Percentiles rank a stretch among this genome's conserved stretches.
Conservation (phyloP, 2,888 invertebrate genomes). For the Hemaris fuciformis region DNA sequence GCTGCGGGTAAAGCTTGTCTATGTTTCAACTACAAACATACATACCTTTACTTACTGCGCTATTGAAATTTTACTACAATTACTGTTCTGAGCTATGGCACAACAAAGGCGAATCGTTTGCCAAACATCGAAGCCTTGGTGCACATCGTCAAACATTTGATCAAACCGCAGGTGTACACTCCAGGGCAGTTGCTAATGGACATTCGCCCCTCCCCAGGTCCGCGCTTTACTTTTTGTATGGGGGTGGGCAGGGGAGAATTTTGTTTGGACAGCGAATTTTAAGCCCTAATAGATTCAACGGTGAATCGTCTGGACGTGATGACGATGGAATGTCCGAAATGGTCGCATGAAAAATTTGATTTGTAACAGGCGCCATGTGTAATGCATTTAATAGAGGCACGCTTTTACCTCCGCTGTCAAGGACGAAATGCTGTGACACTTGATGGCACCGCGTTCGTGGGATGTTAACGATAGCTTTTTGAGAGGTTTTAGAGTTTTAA, state of each 20-base stretch:
- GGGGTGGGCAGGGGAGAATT: conserved; percentile 18
- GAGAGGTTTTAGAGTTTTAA: too few relatives aligned
- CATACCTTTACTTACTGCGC: too few relatives aligned
- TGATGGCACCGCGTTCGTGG: too few relatives aligned
- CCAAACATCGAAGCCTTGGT: neutral
- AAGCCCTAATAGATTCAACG: conserved; percentile 28
- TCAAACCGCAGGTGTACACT: neutral
- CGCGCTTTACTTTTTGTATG: conserved; percentile 22
- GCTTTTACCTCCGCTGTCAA: neutral
- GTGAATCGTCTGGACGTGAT: conserved; percentile 23
- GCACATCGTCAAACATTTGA: neutral
- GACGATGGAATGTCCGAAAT: neutral
- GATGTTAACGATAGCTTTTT: too few relatives aligned
- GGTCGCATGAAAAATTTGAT: neutral
- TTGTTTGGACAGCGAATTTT: conserved; percentile 29
- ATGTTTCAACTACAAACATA: too few relatives aligned
- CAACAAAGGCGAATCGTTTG: neutral
- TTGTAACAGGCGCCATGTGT: neutral
- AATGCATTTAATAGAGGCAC: neutral
- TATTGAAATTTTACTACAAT: too few relatives aligned
- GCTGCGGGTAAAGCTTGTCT: too few relatives aligned
- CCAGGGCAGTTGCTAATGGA: conserved; percentile 28
- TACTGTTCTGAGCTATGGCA: too few relatives aligned
- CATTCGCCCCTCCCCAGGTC: conserved; percentile 21
- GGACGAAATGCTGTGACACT: too few relatives aligned